Conservation (phyloP, 1,140 invertebrate species). For the Neodiprion pinetum region DNA sequence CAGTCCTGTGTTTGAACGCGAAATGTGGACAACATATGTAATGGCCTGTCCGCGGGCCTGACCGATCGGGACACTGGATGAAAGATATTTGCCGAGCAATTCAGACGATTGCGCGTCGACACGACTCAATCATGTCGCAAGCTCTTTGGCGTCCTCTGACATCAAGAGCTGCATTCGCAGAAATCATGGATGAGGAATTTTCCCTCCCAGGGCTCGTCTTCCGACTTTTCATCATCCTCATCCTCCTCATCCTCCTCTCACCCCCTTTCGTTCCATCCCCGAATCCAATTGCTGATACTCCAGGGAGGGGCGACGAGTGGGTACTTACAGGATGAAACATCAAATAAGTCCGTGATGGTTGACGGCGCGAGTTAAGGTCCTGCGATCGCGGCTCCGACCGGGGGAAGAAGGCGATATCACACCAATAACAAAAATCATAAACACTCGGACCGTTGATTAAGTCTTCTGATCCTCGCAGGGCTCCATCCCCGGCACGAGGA, state of each 20-base stretch:
- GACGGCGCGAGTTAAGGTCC: slow-evolving; percentile 2
- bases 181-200: too few relatives aligned
- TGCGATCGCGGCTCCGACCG: slow-evolving; percentile 20
- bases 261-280: slow-evolving; percentile 13
- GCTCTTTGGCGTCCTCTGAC: slow-evolving; percentile 13
- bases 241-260: slow-evolving; percentile 17
- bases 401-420: slow-evolving; percentile 44
- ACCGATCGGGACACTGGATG: slow-evolving; percentile 36
- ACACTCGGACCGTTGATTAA: slow-evolving; percentile 60
- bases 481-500: not conserved
- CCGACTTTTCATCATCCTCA: slow-evolving; percentile 6
- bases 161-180: not conserved
- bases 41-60: slow-evolving; percentile 39
- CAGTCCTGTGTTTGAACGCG: slow-evolving; percentile 45
- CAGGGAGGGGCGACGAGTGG: not conserved
- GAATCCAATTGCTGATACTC: not conserved
- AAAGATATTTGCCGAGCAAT: slow-evolving; percentile 42
- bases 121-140: slow-evolving; percentile 30
- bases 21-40: slow-evolving; percentile 54
- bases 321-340: slow-evolving; percentile 5
- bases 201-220: not conserved
- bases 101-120: slow-evolving; percentile 38
- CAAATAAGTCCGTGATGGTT: slow-evolving; percentile 3
- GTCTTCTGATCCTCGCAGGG: slow-evolving; percentile 24
- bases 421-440: slow-evolving; percentile 61